Evolutionary conservation across 2,888 invertebrate species (phyloP), one percentile per base, ranked within the genome.

Genomic region (Cordilura impudica): DNA sequence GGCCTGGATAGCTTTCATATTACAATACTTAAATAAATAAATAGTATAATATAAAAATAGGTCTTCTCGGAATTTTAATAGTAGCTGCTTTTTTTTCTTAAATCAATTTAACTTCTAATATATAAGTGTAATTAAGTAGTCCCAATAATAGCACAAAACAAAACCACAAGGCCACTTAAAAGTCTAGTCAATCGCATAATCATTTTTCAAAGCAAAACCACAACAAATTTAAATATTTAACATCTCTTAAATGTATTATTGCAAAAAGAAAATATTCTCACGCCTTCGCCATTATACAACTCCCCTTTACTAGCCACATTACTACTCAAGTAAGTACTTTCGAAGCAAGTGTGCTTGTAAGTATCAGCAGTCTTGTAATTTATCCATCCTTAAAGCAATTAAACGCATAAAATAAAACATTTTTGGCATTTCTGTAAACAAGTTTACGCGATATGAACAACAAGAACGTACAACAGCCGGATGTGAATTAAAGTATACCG

Each of bases 371-470:
- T 61, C 70, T 66, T 79, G 75, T 79, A 74, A 79, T 79, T 74
- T 79, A 79, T 79, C 74, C 75, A 74, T 79, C 66, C 71, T 79
- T 79, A 75, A 66, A 79, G 75, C 74, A 79, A 79, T 79, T 79
- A 75, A 79, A 71, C 54, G 78, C 71, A 70, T 61, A 66, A 74
- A 61, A 51, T 45, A 39, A 56, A 61, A 26, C 70, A 54, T 54
- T 78, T 74, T 75, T 72, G 72, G 67, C 67, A 4, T 69, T 76
- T 63, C 76, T 72, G 72, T 69, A 69, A 80, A 72, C 74, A 79
- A 75, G 63, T 78, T 73, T 73, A 70, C 54, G 78, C 78, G 65
- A 47, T 74, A 70, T 65, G 53, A 70, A 71, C 65, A 65, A 18
- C 43, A 69, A n/a, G n/a, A n/a, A 39, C 35, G 12, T 39, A 21